Conservation (phyloP, 2,113 vertebrate species). For the Willisornis vidua region DNA sequence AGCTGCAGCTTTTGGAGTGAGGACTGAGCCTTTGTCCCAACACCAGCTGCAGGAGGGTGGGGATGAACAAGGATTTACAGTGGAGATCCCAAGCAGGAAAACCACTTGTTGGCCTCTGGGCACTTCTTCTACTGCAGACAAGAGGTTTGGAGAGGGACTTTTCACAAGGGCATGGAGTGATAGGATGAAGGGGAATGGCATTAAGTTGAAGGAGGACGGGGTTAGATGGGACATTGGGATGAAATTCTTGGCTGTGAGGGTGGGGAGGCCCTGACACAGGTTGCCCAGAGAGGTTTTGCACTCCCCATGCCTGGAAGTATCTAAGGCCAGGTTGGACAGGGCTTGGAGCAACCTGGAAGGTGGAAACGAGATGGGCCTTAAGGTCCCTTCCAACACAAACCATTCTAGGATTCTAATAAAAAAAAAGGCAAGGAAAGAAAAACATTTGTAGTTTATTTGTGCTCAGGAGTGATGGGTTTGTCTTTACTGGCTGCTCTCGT, state of each 20-base stretch:
- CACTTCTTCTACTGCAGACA: background rate
- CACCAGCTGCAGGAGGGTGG: rapidly evolving
- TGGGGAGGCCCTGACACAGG: background rate
- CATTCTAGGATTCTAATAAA: background rate
- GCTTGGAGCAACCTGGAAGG: rapidly evolving
- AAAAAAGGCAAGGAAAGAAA: background rate
- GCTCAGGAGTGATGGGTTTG: background rate
- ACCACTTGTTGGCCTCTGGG: background rate
- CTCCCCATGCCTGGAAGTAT: background rate
- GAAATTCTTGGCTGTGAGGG: rapidly evolving
- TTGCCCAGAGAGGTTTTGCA: background rate
- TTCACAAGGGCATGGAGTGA: background rate
- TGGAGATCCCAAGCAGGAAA: background rate
- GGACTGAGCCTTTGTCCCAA: background rate
- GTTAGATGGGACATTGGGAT: rapidly evolving
- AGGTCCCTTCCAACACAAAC: background rate
- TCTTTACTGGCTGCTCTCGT: background rate
- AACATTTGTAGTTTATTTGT: background rate
- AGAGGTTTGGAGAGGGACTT: background rate
- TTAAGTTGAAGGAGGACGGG: background rate
- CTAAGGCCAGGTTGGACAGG: rapidly evolving
- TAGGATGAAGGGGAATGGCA: background rate
- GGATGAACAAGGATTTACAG: background rate
- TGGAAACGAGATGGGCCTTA: background rate
- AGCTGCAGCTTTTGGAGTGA: background rate